Evolutionary conservation across 2,113 vertebrate genomes (phyloP).

Genomic region (Scalopus aquaticus): DNA sequence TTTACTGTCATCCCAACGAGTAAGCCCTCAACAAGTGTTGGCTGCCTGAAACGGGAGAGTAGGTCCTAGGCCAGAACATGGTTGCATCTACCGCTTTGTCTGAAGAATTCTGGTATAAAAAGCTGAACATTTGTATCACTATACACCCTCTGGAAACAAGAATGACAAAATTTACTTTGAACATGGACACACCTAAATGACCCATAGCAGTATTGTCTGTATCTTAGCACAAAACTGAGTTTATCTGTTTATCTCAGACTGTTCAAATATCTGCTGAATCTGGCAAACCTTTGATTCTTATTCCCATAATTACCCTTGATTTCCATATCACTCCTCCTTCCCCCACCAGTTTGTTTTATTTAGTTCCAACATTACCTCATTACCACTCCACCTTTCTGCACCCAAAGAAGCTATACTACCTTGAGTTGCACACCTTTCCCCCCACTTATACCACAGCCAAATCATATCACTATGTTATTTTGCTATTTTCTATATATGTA

Average conservation of each 20-base stretch:
- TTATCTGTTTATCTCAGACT: not conserved
- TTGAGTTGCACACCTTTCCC: not conserved
- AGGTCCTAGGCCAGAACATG: not conserved
- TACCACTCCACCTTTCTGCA: too few species aligned
- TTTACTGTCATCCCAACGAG: not conserved
- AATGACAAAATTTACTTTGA: not conserved
- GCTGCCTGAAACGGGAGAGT: not conserved
- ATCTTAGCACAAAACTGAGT: not conserved
- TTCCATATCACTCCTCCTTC: not conserved
- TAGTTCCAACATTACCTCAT: not conserved
- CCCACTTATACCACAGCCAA: not conserved
- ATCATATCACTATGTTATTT: not conserved
- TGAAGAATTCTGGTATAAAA: not conserved
- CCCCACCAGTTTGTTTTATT: not conserved
- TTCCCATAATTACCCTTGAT: conserved; percentile 13
- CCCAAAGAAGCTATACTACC: not conserved
- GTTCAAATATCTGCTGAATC: not conserved
- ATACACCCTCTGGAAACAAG: not conserved
- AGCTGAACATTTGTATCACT: not conserved
- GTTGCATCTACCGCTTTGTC: not conserved
- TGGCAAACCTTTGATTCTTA: not conserved
- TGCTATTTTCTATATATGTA: not conserved
- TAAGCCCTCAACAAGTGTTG: not conserved
- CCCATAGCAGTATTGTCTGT: too few species aligned
- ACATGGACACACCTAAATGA: not conserved